phyloP scores from a whole-genome alignment of 2,113 vertebrate genomes.

The Perognathus longimembris region DNA sequence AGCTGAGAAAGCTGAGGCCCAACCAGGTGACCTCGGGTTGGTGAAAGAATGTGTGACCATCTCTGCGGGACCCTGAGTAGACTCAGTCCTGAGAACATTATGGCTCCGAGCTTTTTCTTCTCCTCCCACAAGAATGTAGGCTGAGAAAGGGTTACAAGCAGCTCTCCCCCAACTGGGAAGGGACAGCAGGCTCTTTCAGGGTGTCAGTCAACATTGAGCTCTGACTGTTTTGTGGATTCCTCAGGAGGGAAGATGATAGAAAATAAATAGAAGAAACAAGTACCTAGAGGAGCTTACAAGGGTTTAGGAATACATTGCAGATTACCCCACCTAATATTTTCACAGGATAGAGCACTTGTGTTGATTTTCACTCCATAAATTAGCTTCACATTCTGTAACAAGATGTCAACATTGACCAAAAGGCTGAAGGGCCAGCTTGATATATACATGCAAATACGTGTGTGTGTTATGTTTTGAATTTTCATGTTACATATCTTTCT shows the following conservation, averaged over 20 bases:
- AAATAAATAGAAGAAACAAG: conserved; percentile 46
- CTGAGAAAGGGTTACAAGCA: conserved; percentile 37
- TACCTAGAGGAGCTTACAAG: not conserved
- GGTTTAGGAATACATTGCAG: not conserved
- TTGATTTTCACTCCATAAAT: conserved; percentile 33
- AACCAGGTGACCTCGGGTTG: conserved; percentile 72
- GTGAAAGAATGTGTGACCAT: conserved; percentile 56
- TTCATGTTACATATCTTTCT: not conserved
- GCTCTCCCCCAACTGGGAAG: not conserved
- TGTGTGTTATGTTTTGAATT: not conserved
- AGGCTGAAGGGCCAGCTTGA: not conserved
- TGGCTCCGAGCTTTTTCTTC: not conserved
- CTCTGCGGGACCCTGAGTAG: conserved; percentile 15
- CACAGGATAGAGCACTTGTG: not conserved
- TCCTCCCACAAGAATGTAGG: conserved; percentile 61
- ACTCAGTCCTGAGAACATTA: not conserved
- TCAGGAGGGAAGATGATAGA: not conserved
- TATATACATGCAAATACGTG: not conserved
- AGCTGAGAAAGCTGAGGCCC: conserved; percentile 60
- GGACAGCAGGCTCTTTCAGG: conserved; percentile 14
- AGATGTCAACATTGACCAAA: conserved; percentile 29
- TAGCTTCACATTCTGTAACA: conserved; percentile 36
- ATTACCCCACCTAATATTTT: not conserved
- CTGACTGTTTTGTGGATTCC: conserved; percentile 34
- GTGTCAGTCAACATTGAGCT: conserved; percentile 42